Conservation (phyloP, 1,140 invertebrate species). For the Andricus grossulariae region DNA sequence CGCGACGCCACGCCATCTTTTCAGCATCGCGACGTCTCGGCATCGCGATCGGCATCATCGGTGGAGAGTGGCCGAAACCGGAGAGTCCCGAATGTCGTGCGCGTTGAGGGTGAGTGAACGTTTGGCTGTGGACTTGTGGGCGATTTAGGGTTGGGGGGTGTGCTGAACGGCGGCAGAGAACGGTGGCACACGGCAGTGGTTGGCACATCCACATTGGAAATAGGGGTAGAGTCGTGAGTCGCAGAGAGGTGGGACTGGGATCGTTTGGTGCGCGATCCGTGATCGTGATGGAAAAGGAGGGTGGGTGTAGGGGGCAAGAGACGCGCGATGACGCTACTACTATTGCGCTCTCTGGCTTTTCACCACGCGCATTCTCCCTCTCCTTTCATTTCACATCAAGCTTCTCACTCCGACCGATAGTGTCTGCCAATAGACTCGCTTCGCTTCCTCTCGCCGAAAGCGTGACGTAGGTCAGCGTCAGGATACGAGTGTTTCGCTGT, state of each 20-base stretch:
- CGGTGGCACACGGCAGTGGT: neutral
- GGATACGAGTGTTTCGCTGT: constrained; percentile 5
- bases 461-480: constrained; percentile 27
- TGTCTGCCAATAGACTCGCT: constrained; percentile 25
- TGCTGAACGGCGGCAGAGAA: neutral
- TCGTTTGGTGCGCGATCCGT: constrained; percentile 38
- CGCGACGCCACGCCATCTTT: constrained; percentile 21
- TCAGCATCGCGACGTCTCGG: neutral
- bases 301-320: neutral
- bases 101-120: constrained; percentile 18
- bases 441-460: constrained; percentile 23
- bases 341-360: constrained; percentile 21
- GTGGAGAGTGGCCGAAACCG: neutral
- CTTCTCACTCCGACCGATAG: constrained; percentile 5
- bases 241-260: neutral
- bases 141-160: neutral
- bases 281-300: neutral
- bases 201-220: constrained; percentile 11
- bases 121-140: neutral
- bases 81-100: neutral
- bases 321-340: constrained; percentile 8
- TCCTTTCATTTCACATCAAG: constrained; percentile 9
- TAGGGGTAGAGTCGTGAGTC: neutral
- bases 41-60: constrained; percentile 7
- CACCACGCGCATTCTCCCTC: constrained; percentile 6